These are phyloP conservation scores for Anthopleura sola DNA, from an alignment of 64 coral and sea anemone species.

Conservation along the genomic window DNA sequence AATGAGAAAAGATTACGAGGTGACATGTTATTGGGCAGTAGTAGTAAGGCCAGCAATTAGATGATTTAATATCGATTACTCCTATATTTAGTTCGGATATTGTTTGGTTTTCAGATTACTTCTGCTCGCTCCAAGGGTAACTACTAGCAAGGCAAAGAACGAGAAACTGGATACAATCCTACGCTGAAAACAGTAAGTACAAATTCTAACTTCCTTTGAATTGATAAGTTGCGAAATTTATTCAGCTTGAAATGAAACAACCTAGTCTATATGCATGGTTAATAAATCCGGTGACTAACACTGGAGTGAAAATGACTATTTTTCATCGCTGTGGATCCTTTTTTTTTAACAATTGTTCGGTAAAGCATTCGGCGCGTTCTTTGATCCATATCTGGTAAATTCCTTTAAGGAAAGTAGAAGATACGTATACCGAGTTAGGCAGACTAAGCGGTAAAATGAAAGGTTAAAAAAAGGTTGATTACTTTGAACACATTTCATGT, in stretches of 20 bases:
- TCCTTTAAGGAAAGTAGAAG: background rate
- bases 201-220: too few relatives aligned
- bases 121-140: background rate
- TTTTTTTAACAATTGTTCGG: background rate
- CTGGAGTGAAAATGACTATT: too few relatives aligned
- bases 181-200: background rate
- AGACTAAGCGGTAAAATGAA: background rate
- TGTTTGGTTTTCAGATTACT: background rate
- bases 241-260: too few relatives aligned
- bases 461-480: background rate
- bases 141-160: background rate
- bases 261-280: too few relatives aligned
- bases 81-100: background rate
- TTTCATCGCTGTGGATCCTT: too few relatives aligned
- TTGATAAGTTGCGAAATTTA: too few relatives aligned
- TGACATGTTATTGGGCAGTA: too few relatives aligned
- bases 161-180: background rate
- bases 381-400: background rate
- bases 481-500: background rate
- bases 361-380: background rate
- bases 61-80: background rate
- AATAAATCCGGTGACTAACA: too few relatives aligned
- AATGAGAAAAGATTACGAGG: background rate
- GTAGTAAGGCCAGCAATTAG: background rate
- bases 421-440: background rate